Base-by-base conservation (phyloP, 2,113 vertebrate genomes). In the Chaetodon auriga region DNA sequence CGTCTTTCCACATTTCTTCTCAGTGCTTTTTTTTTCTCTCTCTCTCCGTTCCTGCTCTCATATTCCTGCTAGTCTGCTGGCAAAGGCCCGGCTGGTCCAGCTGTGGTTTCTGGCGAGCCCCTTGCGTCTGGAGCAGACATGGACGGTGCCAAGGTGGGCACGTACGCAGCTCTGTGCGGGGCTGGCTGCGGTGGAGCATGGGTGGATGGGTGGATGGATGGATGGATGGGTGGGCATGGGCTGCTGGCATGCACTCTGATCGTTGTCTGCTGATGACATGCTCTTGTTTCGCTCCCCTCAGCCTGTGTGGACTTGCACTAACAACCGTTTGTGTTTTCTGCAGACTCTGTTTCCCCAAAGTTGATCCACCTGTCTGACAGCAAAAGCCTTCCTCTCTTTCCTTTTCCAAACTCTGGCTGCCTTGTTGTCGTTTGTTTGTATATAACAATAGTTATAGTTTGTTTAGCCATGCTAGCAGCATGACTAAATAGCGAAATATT, bases 111-210 rank as follows among this genome's bases (percentile, higher is more conserved):
- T 84, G 91, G 87, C 70, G 92, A 94, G 75, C 80, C 78, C 69
- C 69, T 78, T 83, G 81, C 78, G 36, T 87, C 87, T 85, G 92
- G 91, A 91, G 69, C 75, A 83, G 94, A 93, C 72, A 55, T 78
- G 87, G 90, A 93, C 72, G 36, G 86, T 88, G 90, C 90, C 94
- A 94, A 93, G 94, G 94, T 94, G 93, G 92, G 92, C 92, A 83
- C 84, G 55, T 68, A 62, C 13, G 72, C 90, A 86, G 86, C 89
- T 78, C 46, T 38, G 75, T 41, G 87, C 51, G 70, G 72, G 74
- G 57, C 73, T 78, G 73, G 62, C 60, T 73, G 75, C 54, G 75
- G 65, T 55, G 21, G 68, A 15, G 68, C 68, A 83, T 78, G 76
- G 57, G 65, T 62, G 68, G 69, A 76, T 72, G 78, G 55, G 60